These are phyloP conservation scores for Empis livida DNA, from an alignment of 2,888 invertebrate species.

Conservation along the genomic window DNA sequence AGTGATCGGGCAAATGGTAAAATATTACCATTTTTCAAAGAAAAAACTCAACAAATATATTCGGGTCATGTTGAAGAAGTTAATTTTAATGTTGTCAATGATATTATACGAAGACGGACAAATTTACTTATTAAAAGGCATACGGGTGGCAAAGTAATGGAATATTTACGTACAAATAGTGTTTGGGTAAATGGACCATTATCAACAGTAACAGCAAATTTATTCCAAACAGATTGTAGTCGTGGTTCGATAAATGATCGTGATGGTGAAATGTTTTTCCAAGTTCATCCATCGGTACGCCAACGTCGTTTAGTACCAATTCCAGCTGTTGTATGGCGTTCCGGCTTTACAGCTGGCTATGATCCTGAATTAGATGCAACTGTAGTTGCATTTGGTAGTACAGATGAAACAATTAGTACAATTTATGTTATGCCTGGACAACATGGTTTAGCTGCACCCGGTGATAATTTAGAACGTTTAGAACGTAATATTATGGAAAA, in stretches of 20 bases:
- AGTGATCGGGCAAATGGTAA: slow-evolving; percentile 70
- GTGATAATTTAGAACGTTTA: slow-evolving; percentile 61
- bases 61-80: slow-evolving; percentile 77
- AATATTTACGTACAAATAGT: slow-evolving; percentile 60
- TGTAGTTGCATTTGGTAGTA: slow-evolving; percentile 60
- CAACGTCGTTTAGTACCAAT: slow-evolving; percentile 70
- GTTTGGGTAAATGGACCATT: slow-evolving; percentile 62
- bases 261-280: slow-evolving; percentile 78
- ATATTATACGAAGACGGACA: slow-evolving; percentile 66
- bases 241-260: slow-evolving; percentile 60
- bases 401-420: slow-evolving; percentile 59
- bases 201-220: slow-evolving; percentile 68
- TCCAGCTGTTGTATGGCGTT: slow-evolving; percentile 66
- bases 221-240: slow-evolving; percentile 72
- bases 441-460: slow-evolving; percentile 65
- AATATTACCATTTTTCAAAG: slow-evolving; percentile 74
- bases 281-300: slow-evolving; percentile 64
- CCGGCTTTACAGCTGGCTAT: slow-evolving; percentile 70
- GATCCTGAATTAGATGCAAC: slow-evolving; percentile 76
- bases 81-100: slow-evolving; percentile 68
- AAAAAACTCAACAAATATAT: slow-evolving; percentile 75
- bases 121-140: slow-evolving; percentile 68
- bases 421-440: slow-evolving; percentile 77
- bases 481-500: slow-evolving; percentile 56
- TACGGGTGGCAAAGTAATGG: slow-evolving; percentile 61